phyloP scores from a whole-genome alignment of 1,140 invertebrate species.

The Drosophila subobscura region DNA sequence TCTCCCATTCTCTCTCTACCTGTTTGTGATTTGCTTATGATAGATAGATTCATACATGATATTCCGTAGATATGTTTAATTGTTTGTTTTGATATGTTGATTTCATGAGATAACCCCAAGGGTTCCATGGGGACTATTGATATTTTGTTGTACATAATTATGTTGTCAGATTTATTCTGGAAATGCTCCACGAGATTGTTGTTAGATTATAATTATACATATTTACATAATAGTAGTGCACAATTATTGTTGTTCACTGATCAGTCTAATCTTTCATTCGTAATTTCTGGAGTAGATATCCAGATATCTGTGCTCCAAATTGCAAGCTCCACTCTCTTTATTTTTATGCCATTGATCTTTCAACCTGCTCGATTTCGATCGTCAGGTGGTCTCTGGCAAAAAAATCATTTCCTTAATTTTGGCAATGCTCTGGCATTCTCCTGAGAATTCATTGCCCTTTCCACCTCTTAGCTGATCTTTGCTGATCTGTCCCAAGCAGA shows the following conservation, averaged over 20 bases:
- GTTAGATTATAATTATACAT: not conserved
- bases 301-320: not conserved
- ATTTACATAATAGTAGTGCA: not conserved
- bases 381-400: not conserved
- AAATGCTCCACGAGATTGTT: conserved; percentile 9
- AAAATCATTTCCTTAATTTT: conserved; percentile 16
- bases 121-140: conserved; percentile 49
- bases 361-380: not conserved
- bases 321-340: not conserved
- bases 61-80: conserved; percentile 48
- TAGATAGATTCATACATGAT: conserved; percentile 35
- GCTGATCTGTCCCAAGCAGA: conserved; percentile 16
- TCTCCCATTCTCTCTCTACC: conserved; percentile 16
- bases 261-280: not conserved
- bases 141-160: conserved; percentile 56
- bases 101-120: conserved; percentile 57
- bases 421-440: not conserved
- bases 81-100: conserved; percentile 74
- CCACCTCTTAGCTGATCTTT: not conserved
- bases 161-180: conserved; percentile 50
- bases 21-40: conserved; percentile 34
- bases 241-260: conserved; percentile 3
- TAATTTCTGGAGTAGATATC: not conserved
- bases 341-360: conserved; percentile 8
- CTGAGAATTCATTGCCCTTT: conserved; percentile 7